phyloP scores from a whole-genome alignment of 2,888 invertebrate species.

The Diarsia brunnea region DNA sequence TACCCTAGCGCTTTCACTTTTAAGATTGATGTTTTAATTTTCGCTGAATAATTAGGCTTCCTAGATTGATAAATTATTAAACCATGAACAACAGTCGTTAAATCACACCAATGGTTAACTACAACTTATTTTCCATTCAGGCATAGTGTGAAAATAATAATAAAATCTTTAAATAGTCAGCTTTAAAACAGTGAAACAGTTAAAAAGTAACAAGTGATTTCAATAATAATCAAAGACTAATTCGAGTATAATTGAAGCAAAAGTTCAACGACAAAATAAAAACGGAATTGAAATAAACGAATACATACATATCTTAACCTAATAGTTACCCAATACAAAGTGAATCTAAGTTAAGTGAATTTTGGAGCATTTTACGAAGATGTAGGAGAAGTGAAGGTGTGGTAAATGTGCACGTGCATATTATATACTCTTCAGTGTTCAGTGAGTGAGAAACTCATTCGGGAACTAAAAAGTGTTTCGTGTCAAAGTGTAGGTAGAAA shows the following conservation, averaged over 20 bases:
- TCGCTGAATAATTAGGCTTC: no score
- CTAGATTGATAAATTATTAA: background rate
- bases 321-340: conserved; percentile 22
- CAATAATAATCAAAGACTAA: conserved; percentile 22
- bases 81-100: background rate
- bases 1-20: no score
- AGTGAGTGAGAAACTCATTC: conserved; percentile 26
- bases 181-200: conserved; percentile 59
- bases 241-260: conserved; percentile 15
- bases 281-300: conserved; percentile 60
- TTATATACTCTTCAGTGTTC: conserved; percentile 20
- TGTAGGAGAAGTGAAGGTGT: conserved; percentile 25
- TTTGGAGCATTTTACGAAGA: conserved; percentile 56
- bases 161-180: conserved; percentile 38
- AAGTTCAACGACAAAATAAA: conserved; percentile 19
- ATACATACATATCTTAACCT: conserved; percentile 59
- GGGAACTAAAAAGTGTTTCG: conserved; percentile 27
- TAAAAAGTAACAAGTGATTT: conserved; percentile 29
- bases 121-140: conserved; percentile 12
- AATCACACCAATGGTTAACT: background rate
- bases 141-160: conserved; percentile 30
- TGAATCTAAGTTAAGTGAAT: conserved; percentile 31
- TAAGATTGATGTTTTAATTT: background rate
- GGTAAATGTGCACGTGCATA: no score
- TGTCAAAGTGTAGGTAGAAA: conserved; percentile 29